Base-by-base conservation (phyloP, 2,888 invertebrate genomes). In the Diogma glabrata region DNA sequence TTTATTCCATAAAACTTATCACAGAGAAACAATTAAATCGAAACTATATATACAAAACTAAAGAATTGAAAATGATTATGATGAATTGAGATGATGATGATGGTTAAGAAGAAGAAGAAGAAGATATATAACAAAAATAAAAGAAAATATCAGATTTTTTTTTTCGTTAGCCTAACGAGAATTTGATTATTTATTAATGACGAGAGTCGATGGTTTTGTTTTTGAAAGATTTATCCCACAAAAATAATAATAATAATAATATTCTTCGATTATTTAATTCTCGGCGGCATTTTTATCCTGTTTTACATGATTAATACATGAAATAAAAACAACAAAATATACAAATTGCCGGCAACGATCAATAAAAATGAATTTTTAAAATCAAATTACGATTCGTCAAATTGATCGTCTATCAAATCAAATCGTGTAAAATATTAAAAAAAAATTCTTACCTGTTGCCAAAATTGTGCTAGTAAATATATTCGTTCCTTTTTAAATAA, bases 401-500 rank as follows among this genome's bases (percentile, higher is more conserved):
- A n/a, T n/a, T n/a, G n/a, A n/a, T n/a, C n/a, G 9, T 9, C 24
- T 24, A 24, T 24, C 24, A 6, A 9, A 24, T 24, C 24, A 7
- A 24, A 7, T 24, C 24, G 9, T 24, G 5, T 24, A 24, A 24
- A 24, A 24, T 24, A 7, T 24, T 7, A 24, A 24, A 24, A 24
- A 24, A 24, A 24, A 24, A 24, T 7, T 67, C 81, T 81, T 77
- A 91, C 91, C 89, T 91, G 91, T 87, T 91, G 91, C 90, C 91
- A 91, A 77, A 91, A 91, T 75, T 91, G 91, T 70, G 89, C 89
- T 70, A 91, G 81, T 70, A 91, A 79, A 77, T 89, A 91, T 76
- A 91, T 89, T 75, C 87, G 79, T 77, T 91, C 90, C 78, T 91
- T 91, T 81, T 90, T 90, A 80, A 90, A 90, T 72, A 91, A 82